Conservation (phyloP, 2,797 vertebrate genomes). For the Podarcis siculus region DNA sequence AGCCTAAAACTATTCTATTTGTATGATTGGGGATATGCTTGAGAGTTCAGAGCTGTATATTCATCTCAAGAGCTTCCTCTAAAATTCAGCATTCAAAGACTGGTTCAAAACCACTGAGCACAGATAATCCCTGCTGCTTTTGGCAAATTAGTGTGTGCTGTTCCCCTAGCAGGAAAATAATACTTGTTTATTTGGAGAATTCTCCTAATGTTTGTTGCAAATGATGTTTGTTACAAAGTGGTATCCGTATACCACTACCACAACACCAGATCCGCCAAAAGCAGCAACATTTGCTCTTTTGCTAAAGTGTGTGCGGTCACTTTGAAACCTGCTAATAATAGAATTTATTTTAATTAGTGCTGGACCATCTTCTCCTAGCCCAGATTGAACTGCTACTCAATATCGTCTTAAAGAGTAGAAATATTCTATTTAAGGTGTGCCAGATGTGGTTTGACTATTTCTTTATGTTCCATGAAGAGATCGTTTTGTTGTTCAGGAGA, state of each 20-base stretch:
- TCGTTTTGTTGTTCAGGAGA: background rate
- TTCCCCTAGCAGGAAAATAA: background rate
- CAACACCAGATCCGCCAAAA: background rate
- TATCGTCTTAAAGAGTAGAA: accelerated
- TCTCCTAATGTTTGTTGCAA: background rate
- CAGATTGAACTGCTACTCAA: background rate
- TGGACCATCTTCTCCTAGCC: background rate
- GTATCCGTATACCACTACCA: background rate
- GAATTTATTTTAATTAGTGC: slow-evolving; percentile 16
- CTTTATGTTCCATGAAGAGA: background rate
- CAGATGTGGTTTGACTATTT: background rate
- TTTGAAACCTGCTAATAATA: background rate
- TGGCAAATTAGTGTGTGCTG: background rate
- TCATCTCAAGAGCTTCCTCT: background rate
- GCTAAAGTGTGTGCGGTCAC: background rate
- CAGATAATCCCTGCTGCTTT: background rate
- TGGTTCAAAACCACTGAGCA: background rate
- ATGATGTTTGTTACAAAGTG: background rate
- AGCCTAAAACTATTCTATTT: background rate
- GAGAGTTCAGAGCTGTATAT: background rate
- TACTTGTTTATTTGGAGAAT: background rate
- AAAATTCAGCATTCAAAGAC: background rate
- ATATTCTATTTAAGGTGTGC: background rate
- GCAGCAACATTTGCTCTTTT: background rate
- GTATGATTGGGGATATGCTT: background rate